A percentile compares a stretch with the other conserved stretches of the same genome.
Conservation (phyloP, 2,888 invertebrate species). For the Pegoplata infirma region DNA sequence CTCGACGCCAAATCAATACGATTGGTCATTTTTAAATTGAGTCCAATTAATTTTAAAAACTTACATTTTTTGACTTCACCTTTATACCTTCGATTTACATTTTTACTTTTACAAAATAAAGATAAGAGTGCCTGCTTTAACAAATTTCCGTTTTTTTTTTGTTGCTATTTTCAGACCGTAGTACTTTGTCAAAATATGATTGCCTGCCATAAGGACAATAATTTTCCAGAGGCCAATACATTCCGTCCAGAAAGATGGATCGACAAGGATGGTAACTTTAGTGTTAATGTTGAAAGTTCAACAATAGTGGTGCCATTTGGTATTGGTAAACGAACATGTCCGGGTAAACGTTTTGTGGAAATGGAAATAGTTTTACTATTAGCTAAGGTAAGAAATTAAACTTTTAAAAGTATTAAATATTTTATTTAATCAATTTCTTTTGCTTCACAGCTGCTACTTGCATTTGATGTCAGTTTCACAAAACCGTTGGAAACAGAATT, state of each 20-base stretch:
- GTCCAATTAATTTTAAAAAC: no score
- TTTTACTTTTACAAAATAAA: no score
- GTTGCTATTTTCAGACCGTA: slow-evolving; percentile 85
- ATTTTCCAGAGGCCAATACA: slow-evolving; percentile 85
- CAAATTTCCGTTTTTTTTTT: no score
- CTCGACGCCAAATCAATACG: no score
- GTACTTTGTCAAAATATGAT: slow-evolving; percentile 90
- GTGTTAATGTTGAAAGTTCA: slow-evolving; percentile 78
- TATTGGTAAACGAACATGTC: slow-evolving; percentile 88
- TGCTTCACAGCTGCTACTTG: slow-evolving; percentile 81
- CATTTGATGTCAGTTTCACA: slow-evolving; percentile 84
- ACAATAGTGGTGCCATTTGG: slow-evolving; percentile 89
- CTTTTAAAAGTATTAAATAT: background rate
- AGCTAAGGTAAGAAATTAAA: slow-evolving; percentile 81
- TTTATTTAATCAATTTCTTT: background rate
- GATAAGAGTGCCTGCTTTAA: no score
- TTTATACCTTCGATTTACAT: no score
- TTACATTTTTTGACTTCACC: no score
- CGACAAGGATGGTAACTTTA: slow-evolving; percentile 73
- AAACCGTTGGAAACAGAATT: slow-evolving; percentile 87
- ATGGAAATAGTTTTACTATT: slow-evolving; percentile 86
- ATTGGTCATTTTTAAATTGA: no score
- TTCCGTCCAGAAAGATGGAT: slow-evolving; percentile 90
- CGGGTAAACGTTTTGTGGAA: slow-evolving; percentile 90
- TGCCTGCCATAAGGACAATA: slow-evolving; percentile 86